Evolutionary conservation across 2,888 invertebrate genomes (phyloP), one percentile per base, ranked within the genome.

Genomic region (Zaprionus bogoriensis): DNA sequence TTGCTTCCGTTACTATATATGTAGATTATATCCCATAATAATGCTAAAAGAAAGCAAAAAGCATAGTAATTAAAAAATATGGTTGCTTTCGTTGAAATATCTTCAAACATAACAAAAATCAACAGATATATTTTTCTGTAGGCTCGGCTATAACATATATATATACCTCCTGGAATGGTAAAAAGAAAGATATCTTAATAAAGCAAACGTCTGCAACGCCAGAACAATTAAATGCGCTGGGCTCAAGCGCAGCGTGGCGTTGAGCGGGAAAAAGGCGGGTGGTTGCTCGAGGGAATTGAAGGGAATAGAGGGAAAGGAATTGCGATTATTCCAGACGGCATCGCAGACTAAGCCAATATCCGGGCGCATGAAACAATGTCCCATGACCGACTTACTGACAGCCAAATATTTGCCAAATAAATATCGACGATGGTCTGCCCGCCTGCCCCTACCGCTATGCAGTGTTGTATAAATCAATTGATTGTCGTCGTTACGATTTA

Each of bases 361-460:
- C 64, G 63, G 64, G 53, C 14, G 36, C 58, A 63, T 63, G 59
- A 67, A 77, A 77, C 74, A 77, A 66, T 77, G 69, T 55, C 48
- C 51, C 46, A 44, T 55, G 79, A 59, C 64, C 54, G 64, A 64
- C 61, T 65, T 59, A 64, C 63, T 64, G 72, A 78, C 82, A 73
- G 53, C 46, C 77, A 74, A 86, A 87, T 82, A 87, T 87, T 82
- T 82, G 66, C 54, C 62, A 81, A 82, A 81, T 81, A 81, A 84
- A 82, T 78, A 85, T 81, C 68, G 73, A 61, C 57, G 65, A 61
- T 74, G 64, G 38, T 12, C 44, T 41, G 5, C 32, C 23, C 2
- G 0, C 9, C 25, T 4, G 2, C 14, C 20, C 22, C 23, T 4
- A 4, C 10, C 12, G 3, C 5, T 38, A 25, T 42, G 4, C 39